Conservation (phyloP, 2,797 vertebrate genomes). For the Tapirus indicus region DNA sequence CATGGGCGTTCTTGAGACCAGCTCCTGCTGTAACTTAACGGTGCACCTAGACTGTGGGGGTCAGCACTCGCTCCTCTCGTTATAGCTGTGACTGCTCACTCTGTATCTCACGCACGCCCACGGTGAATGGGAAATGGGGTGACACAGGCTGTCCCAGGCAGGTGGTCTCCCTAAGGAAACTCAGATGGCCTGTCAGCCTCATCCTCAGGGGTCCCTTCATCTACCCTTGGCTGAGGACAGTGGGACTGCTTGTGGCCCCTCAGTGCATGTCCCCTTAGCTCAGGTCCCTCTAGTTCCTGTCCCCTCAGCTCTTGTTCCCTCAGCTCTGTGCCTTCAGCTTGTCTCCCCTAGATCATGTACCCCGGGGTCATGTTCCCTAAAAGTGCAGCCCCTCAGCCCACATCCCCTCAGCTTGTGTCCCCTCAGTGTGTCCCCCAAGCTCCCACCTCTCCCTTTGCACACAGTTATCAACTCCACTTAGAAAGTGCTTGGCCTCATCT, state of each 20-base stretch:
- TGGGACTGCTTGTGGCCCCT: neutral
- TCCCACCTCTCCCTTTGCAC: neutral
- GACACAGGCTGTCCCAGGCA: neutral
- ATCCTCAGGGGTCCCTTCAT: fast-evolving
- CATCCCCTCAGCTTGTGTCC: neutral
- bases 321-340: no score
- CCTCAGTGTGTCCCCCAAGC: no score
- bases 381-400: no score
- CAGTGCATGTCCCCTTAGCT: no score
- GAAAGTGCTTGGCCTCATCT: neutral
- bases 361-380: no score
- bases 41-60: fast-evolving
- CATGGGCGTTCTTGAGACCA: no score
- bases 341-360: no score
- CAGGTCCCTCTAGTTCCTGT: no score
- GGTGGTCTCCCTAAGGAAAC: fast-evolving
- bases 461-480: neutral
- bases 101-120: neutral
- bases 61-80: no score
- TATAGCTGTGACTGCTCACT: neutral
- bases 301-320: no score
- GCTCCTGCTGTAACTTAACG: neutral
- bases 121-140: neutral
- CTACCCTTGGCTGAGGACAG: fast-evolving
- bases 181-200: no score